Evolutionary conservation across 1,140 invertebrate genomes (phyloP).

Genomic region (Triops longicaudatus): DNA sequence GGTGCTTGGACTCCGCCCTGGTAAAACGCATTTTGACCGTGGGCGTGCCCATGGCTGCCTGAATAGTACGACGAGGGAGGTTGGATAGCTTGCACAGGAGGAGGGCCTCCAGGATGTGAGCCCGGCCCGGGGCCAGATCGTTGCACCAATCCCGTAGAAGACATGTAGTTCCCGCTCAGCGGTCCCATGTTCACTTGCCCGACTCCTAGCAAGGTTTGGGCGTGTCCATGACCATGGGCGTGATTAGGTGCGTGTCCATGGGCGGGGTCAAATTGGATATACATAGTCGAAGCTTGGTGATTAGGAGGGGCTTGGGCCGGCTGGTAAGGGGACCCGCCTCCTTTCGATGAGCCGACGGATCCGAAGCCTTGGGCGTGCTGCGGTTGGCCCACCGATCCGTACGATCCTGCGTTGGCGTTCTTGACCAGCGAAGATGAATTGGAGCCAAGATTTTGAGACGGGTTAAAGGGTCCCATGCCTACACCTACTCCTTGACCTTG

Average conservation of each 20-base stretch:
- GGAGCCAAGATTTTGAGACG: slow-evolving; percentile 22
- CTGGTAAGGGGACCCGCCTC: neutral
- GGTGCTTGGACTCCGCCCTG: slow-evolving; percentile 30
- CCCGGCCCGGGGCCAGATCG: slow-evolving; percentile 37
- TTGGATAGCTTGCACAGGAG: slow-evolving; percentile 44
- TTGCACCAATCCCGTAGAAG: slow-evolving; percentile 38
- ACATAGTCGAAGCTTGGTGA: neutral
- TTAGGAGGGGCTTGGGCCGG: neutral
- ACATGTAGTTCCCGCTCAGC: slow-evolving; percentile 32
- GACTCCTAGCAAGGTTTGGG: slow-evolving; percentile 45
- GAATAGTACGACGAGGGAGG: slow-evolving; percentile 50
- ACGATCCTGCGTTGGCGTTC: neutral
- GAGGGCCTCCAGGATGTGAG: slow-evolving; percentile 29
- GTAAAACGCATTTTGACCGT: slow-evolving; percentile 32
- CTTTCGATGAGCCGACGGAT: slow-evolving; percentile 8
- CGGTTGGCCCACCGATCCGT: slow-evolving; percentile 41
- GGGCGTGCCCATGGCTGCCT: slow-evolving; percentile 42
- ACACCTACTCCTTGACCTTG: slow-evolving; percentile 28
- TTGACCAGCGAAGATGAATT: slow-evolving; percentile 39
- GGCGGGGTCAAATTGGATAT: neutral
- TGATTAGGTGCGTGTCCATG: slow-evolving; percentile 64
- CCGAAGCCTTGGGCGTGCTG: slow-evolving; percentile 20
- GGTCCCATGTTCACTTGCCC: slow-evolving; percentile 31
- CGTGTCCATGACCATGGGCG: slow-evolving; percentile 83
- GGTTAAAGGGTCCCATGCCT: neutral